phyloP scores from a whole-genome alignment of 2,797 vertebrate genomes.

The Pagetopsis macropterus region DNA sequence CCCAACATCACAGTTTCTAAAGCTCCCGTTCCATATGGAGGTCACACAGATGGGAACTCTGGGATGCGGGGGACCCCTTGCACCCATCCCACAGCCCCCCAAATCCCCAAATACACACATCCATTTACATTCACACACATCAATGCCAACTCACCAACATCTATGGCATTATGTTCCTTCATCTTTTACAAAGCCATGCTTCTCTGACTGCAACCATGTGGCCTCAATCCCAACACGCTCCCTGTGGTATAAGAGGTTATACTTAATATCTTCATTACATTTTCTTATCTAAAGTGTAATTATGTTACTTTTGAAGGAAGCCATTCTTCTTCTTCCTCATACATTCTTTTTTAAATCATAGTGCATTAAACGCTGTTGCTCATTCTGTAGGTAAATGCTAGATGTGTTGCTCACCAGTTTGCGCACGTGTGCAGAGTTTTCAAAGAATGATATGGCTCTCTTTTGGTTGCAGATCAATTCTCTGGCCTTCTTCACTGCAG shows the following conservation, averaged over 20 bases:
- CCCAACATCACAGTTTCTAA: conserved; percentile 88
- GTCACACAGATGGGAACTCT: conserved; percentile 80
- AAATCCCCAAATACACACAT: conserved; percentile 60
- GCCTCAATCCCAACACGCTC: conserved; percentile 55
- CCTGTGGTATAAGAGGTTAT: conserved; percentile 39
- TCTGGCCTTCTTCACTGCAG: no score
- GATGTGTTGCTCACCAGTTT: neutral
- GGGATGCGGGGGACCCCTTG: conserved; percentile 53
- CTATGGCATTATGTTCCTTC: conserved; percentile 60
- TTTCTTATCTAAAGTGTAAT: conserved; percentile 32
- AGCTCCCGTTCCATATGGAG: conserved; percentile 79
- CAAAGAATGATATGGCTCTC: no score
- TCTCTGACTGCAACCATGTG: conserved; percentile 75
- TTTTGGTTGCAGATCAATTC: no score
- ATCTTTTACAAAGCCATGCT: conserved; percentile 63
- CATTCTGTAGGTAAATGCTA: neutral
- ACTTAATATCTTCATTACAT: conserved; percentile 16
- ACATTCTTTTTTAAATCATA: neutral
- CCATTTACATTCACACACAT: conserved; percentile 35
- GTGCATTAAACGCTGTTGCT: neutral
- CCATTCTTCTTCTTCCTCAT: neutral
- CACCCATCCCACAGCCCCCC: conserved; percentile 34
- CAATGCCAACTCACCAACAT: conserved; percentile 51
- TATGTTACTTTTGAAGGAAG: conserved; percentile 5
- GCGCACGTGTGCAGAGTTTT: neutral